Percentiles rank a stretch among this genome's conserved stretches.
These are phyloP conservation scores for Notocelia uddmanniana DNA, from an alignment of 2,888 invertebrate genomes.

Conservation along the genomic window DNA sequence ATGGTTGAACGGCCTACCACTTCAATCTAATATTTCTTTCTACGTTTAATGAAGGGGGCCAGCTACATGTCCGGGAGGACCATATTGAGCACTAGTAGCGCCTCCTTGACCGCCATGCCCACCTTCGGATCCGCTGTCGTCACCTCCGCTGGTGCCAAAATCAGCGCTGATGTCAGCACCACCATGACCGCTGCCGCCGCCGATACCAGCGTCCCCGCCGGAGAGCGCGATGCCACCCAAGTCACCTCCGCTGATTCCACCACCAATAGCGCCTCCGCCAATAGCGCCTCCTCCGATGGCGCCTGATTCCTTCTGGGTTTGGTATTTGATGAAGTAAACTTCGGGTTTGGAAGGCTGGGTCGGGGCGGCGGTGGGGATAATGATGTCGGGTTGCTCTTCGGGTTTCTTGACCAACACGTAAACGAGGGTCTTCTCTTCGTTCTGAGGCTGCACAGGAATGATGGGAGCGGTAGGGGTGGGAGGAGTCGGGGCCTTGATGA, in stretches of 20 bases:
- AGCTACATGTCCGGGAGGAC: slow-evolving; percentile 82
- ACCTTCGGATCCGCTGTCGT: slow-evolving; percentile 62
- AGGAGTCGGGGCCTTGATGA: slow-evolving; percentile 95
- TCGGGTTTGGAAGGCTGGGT: slow-evolving; percentile 95
- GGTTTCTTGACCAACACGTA: slow-evolving; percentile 96
- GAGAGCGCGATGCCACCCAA: slow-evolving; percentile 54
- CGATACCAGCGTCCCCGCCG: slow-evolving; percentile 61
- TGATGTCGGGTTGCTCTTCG: slow-evolving; percentile 93
- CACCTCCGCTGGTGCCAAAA: slow-evolving; percentile 69
- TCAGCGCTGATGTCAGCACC: slow-evolving; percentile 68
- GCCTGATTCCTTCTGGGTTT: slow-evolving; percentile 87
- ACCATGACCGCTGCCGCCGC: slow-evolving; percentile 64
- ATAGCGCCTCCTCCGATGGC: slow-evolving; percentile 74
- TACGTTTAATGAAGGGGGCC: slow-evolving; percentile 78
- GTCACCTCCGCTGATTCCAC: slow-evolving; percentile 59
- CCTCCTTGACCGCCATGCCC: slow-evolving; percentile 60
- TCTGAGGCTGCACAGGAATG: slow-evolving; percentile 92
- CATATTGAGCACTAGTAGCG: slow-evolving; percentile 81
- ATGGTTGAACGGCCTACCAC: slow-evolving; percentile 64
- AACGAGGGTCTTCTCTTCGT: slow-evolving; percentile 95
- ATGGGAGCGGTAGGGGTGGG: slow-evolving; percentile 93
- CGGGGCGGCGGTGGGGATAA: slow-evolving; percentile 91
- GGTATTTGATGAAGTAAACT: slow-evolving; percentile 95
- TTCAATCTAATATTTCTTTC: slow-evolving; percentile 51
- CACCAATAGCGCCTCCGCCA: slow-evolving; percentile 65